These are phyloP conservation scores for Eospalax fontanierii DNA, from an alignment of 2,797 vertebrate species.

Conservation along the genomic window DNA sequence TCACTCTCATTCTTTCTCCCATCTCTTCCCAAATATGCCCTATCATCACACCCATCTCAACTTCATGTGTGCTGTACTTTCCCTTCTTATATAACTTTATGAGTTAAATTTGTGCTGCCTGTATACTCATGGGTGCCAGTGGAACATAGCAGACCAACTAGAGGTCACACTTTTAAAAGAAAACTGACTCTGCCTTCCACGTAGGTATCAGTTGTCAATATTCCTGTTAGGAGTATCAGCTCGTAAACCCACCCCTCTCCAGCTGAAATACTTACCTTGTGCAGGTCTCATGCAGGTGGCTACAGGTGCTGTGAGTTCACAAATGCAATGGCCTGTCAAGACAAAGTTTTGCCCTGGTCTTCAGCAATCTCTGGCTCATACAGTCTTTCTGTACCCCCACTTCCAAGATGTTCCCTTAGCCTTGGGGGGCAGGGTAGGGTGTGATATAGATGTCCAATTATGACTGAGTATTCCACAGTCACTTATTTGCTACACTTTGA, in stretches of 20 bases:
- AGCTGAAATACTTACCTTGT: not conserved
- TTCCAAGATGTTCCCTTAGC: not conserved
- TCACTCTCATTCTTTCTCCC: not conserved
- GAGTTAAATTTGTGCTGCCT: not conserved
- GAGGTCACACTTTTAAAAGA: not conserved
- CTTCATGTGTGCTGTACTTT: not conserved
- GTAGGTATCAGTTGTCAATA: not conserved
- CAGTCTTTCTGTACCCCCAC: not conserved
- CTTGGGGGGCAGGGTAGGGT: not conserved
- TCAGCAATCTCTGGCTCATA: not conserved
- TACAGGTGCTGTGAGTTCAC: no score
- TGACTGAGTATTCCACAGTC: not conserved
- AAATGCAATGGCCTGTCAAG: no score
- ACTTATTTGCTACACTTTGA: no score
- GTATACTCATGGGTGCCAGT: not conserved
- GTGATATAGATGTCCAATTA: not conserved
- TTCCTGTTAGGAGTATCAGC: no score
- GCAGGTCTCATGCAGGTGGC: no score
- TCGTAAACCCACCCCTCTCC: not conserved
- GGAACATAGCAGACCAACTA: no score
- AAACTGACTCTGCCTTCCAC: not conserved
- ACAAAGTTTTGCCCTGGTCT: not conserved
- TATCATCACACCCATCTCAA: no score
- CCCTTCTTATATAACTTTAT: not conserved
- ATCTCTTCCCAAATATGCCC: no score